Evolutionary conservation across 2,888 invertebrate genomes (phyloP), one percentile per base, ranked within the genome.

Genomic region (Drosophila barbarae): DNA sequence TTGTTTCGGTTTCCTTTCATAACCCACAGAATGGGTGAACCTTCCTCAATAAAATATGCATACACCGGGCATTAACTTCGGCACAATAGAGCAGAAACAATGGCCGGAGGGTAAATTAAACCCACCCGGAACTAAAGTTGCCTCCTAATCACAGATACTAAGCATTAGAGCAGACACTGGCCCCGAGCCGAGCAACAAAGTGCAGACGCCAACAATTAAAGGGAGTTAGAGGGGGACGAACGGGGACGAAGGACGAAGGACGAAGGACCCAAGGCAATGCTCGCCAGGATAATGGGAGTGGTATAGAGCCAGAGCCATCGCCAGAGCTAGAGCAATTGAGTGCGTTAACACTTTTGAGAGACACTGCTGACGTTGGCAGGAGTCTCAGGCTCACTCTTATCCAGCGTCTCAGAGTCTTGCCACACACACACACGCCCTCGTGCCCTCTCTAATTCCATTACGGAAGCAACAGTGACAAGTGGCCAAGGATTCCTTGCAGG

Each of bases 381-480:
- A 59, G 55, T 46, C 59, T 55, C 47, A 52, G 63, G 41, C 41
- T 41, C 23, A 23, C 41, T 41, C 41, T 41, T 41, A 41, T 12
- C 41, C 41, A 41, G 13, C 23, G 41, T 41, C 41, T 41, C 41
- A 10, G 44, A 26, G n/a, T 28, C n/a, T 49, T 21, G n/a, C 21
- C 44, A 42, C 38, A 38, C 38, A 46, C 38, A 46, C 36, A 47
- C 13, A 32, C 13, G 46, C 59, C 51, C 12, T 13, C 21, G 46
- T 47, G 44, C 70, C 54, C 42, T 58, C 73, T 73, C 73, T 78
- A 84, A 78, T 78, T 84, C 78, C 71, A 84, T 78, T 78, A 78
- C 82, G 78, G 82, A 78, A 84, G 79, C 83, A 84, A 82, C 76
- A 79, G 84, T 78, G 79, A 84, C 79, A 84, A 79, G 79, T 84